These are phyloP conservation scores for Eidolon helvum DNA, from an alignment of 2,113 vertebrate species.

Conservation along the genomic window DNA sequence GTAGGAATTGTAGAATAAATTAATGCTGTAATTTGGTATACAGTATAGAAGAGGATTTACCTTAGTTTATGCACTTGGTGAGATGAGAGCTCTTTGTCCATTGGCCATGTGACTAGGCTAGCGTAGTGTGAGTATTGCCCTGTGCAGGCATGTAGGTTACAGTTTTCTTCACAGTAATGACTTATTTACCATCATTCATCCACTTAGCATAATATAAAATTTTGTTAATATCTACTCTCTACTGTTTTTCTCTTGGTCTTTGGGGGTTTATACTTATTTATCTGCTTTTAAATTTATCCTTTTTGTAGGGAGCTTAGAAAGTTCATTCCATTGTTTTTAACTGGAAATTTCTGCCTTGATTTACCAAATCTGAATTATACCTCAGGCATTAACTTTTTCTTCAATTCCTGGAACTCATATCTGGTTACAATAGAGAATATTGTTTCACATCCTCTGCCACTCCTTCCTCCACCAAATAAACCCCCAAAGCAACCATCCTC, in stretches of 20 bases:
- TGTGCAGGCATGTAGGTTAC: not conserved
- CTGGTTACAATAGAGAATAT: not conserved
- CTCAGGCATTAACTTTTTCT: not conserved
- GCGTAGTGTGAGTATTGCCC: not conserved
- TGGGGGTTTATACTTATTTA: not conserved
- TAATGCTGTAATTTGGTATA: not conserved
- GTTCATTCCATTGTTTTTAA: not conserved
- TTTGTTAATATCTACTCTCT: not conserved
- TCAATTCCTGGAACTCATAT: not conserved
- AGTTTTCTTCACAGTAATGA: not conserved
- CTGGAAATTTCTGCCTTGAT: conserved; percentile 13
- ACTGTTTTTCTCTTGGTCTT: not conserved
- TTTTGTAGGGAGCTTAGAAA: not conserved
- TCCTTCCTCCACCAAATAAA: no score
- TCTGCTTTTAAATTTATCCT: not conserved
- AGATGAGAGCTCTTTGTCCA: not conserved
- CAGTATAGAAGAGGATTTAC: not conserved
- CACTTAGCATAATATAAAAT: not conserved
- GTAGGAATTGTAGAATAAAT: not conserved
- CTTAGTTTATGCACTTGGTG: not conserved
- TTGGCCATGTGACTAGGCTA: not conserved
- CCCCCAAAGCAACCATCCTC: not conserved
- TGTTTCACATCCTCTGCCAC: not conserved
- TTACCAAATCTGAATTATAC: not conserved
- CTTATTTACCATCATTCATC: not conserved